A percentile compares a stretch with the other conserved stretches of the same genome.
These are phyloP conservation scores for Hemithea aestivaria DNA, from an alignment of 2,888 invertebrate genomes.

Conservation along the genomic window DNA sequence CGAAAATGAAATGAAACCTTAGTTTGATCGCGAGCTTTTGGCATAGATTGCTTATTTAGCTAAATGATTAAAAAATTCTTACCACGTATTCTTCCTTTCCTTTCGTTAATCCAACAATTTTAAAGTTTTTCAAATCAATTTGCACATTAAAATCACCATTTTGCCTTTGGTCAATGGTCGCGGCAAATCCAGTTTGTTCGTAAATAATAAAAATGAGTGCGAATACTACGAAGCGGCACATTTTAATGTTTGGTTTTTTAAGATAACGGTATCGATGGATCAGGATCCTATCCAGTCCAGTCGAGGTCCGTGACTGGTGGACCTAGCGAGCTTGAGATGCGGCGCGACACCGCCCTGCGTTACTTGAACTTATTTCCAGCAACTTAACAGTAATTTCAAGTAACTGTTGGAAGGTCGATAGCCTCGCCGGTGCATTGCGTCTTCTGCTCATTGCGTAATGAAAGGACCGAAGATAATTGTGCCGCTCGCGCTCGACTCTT, in stretches of 20 bases:
- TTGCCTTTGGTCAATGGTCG: conserved; percentile 84
- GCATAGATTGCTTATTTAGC: background rate
- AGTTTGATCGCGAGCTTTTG: background rate
- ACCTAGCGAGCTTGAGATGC: conserved; percentile 21
- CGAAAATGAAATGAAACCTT: no score
- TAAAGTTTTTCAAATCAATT: conserved; percentile 87
- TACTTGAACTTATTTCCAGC: conserved; percentile 69
- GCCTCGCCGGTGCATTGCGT: conserved; percentile 65
- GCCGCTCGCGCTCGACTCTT: conserved; percentile 26
- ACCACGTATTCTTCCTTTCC: conserved; percentile 82
- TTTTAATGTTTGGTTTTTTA: conserved; percentile 22
- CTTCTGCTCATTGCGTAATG: conserved; percentile 59
- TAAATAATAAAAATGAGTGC: conserved; percentile 31
- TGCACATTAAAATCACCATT: conserved; percentile 89
- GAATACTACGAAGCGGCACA: conserved; percentile 35
- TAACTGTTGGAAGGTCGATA: conserved; percentile 75
- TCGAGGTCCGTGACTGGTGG: conserved; percentile 52
- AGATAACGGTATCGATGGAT: background rate
- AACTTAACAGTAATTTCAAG: conserved; percentile 75
- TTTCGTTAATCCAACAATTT: conserved; percentile 84
- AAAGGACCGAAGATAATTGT: conserved; percentile 54
- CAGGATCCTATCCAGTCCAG: conserved; percentile 49
- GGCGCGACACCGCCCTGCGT: conserved; percentile 41
- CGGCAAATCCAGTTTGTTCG: conserved; percentile 35
- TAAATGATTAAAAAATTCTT: conserved; percentile 26